Percentiles rank a stretch among this genome's conserved stretches.
Evolutionary conservation across 2,888 invertebrate species (phyloP).

Genomic region (Dryobotodes eremita): DNA sequence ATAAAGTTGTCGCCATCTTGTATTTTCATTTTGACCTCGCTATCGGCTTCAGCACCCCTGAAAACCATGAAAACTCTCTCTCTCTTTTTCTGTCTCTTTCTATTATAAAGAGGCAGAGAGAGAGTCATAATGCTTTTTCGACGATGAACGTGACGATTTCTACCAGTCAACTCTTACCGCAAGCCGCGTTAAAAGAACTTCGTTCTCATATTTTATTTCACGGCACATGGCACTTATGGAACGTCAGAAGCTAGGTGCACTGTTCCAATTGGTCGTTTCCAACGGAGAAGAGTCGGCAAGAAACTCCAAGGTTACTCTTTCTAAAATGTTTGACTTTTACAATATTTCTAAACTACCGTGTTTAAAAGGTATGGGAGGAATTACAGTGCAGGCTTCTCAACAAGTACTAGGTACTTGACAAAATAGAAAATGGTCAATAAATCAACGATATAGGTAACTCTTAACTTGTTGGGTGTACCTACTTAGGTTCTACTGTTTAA

Average conservation of each 20-base stretch:
- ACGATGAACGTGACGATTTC: too few species aligned
- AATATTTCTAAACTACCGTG: neutral
- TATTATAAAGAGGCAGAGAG: too few species aligned
- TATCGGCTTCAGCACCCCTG: too few species aligned
- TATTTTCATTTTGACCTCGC: too few species aligned
- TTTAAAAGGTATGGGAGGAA: neutral
- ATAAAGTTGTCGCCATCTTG: too few species aligned
- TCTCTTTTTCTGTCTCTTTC: too few species aligned
- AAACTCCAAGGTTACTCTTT: neutral
- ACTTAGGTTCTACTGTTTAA: neutral
- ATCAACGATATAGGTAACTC: neutral
- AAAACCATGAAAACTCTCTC: neutral
- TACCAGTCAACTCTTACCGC: too few species aligned
- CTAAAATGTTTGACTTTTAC: neutral
- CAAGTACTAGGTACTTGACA: neutral
- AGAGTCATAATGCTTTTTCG: too few species aligned
- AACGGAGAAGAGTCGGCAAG: neutral
- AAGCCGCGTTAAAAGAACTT: too few species aligned
- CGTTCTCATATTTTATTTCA: too few species aligned
- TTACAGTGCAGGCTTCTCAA: neutral
- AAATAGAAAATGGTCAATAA: neutral
- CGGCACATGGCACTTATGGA: too few species aligned
- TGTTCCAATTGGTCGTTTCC: neutral
- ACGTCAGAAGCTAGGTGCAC: too few species aligned
- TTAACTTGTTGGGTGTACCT: neutral